Base-by-base conservation (phyloP, 2,797 vertebrate genomes). In the Garrulus glandarius region DNA sequence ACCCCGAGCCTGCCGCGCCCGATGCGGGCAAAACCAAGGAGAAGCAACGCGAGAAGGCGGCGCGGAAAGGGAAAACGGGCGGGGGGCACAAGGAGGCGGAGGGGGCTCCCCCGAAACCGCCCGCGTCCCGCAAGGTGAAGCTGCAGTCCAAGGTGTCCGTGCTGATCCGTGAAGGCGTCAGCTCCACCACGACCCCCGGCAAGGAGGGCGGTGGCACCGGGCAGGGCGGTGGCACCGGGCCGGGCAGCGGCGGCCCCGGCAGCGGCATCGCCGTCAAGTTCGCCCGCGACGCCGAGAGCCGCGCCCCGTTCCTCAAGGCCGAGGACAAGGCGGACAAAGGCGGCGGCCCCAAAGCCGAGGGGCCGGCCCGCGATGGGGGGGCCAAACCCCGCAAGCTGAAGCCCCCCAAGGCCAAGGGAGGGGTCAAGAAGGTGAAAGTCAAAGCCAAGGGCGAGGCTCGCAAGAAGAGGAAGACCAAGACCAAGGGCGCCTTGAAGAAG, bases 141-240 rank as follows among this genome's bases (percentile, higher is more conserved):
- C 98, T 99, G 12, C 99, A 99, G 70, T 99, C 99, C 53, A 99
- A 99, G 97, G 99, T 99, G 71, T 99, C 99, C 0, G 99, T 99
- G 18, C 84, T 99, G 53, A 99, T 99, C 78, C 98, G 99, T 0
- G 99, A 99, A 52, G 99, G 99, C 0, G 99, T 99, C 43, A 99
- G 98, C 97, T 99, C 99, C 82, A 99, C 99, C 5, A 98, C 98
- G 0, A 36, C 49, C 0, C 80, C 97, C 98, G 99, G 98, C 53
- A 99, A 99, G 11, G 98, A 98, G 1, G n/a, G 43, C 41, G 24
- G 32, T 9, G 41, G 41, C 41, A 5, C 18, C 41, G 41, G 41
- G 17, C 6, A 17, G 41, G 41, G 41, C 41, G 41, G 41, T 7
- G 41, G 41, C 15, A 7, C 41, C 41, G 41, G 41, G 41, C 7